phyloP scores from a whole-genome alignment of 2,113 vertebrate genomes.

The Oreochromis niloticus region DNA sequence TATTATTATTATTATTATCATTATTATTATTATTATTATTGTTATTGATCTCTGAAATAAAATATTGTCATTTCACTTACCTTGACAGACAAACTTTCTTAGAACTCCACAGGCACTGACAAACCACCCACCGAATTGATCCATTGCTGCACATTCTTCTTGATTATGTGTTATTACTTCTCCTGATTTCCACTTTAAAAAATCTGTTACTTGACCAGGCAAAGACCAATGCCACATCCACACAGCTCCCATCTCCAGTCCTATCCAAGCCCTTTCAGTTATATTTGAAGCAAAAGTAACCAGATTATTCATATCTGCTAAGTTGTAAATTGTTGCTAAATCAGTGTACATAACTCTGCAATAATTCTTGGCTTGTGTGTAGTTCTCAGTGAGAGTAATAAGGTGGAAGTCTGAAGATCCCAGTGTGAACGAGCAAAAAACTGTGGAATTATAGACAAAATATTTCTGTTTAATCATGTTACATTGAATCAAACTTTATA shows the following conservation, averaged over 20 bases:
- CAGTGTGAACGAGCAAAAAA: neutral
- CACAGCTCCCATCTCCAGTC: constrained; percentile 39
- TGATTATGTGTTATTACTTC: neutral
- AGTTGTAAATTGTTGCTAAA: constrained; percentile 53
- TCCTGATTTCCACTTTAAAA: constrained; percentile 45
- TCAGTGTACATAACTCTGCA: constrained; percentile 52
- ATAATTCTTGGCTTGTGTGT: constrained; percentile 39
- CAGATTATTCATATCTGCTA: constrained; percentile 28
- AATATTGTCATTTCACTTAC: constrained; percentile 30
- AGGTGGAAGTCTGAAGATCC: constrained; percentile 44
- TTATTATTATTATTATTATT: neutral
- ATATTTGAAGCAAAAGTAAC: neutral
- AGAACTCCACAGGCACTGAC: constrained; percentile 21
- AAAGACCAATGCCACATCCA: constrained; percentile 58
- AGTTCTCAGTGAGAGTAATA: neutral
- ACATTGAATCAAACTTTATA: neutral
- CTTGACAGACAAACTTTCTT: constrained; percentile 54
- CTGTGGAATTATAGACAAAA: constrained; percentile 6
- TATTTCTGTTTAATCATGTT: neutral
- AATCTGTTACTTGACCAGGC: constrained; percentile 19
- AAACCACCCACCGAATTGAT: constrained; percentile 49
- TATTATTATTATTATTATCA: too few relatives aligned
- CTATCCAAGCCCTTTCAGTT: constrained; percentile 44
- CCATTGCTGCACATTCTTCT: constrained; percentile 50
- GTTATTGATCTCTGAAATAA: neutral